Conservation (phyloP, 1,140 invertebrate genomes). For the Sarcophaga peregrina region DNA sequence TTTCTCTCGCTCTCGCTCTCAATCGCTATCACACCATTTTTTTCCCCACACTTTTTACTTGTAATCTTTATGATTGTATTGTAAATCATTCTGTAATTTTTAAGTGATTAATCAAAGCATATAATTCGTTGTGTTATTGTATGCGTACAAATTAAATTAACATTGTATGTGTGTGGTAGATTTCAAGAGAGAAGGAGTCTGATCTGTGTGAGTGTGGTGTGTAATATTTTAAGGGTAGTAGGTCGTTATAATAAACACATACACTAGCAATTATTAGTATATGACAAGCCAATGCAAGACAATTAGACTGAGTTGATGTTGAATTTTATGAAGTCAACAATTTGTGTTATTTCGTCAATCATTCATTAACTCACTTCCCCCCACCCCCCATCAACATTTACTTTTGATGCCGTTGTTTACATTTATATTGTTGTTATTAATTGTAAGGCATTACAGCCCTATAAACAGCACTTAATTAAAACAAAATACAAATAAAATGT, state of each 20-base stretch:
- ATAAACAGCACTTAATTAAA: too few species aligned
- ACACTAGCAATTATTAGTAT: background rate
- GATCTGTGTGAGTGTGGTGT: background rate
- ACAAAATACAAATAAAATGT: too few species aligned
- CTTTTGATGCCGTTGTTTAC: background rate
- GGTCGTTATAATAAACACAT: background rate
- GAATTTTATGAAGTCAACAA: background rate
- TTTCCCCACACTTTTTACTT: too few species aligned
- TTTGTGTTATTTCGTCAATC: background rate
- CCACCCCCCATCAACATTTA: background rate
- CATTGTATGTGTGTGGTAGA: background rate
- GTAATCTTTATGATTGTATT: too few species aligned
- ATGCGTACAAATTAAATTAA: background rate
- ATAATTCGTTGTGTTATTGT: conserved; percentile 7
- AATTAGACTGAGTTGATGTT: background rate
- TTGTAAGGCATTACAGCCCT: too few species aligned
- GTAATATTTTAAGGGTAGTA: conserved; percentile 5
- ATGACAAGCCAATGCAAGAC: too few species aligned
- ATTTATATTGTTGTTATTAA: background rate
- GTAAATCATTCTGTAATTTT: background rate
- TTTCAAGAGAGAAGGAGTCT: background rate
- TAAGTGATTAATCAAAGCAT: conserved; percentile 6
- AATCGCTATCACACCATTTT: too few species aligned
- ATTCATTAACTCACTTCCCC: background rate
- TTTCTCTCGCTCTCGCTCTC: too few species aligned